These are phyloP conservation scores for Python bivittatus DNA, from an alignment of 2,113 vertebrate genomes.

Conservation along the genomic window DNA sequence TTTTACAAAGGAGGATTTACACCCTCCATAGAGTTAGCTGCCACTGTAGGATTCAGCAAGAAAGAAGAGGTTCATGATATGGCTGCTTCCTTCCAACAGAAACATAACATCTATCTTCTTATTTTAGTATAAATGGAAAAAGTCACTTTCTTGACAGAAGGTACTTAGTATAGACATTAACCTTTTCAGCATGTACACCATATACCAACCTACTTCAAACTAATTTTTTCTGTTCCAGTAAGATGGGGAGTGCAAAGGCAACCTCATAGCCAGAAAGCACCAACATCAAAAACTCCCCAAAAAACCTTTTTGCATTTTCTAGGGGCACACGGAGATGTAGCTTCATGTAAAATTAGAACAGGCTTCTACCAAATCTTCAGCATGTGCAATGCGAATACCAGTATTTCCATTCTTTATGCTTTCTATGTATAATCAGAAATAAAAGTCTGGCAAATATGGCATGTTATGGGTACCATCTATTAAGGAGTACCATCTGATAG, in stretches of 20 bases:
- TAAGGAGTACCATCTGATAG: too few relatives aligned
- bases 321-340: too few relatives aligned
- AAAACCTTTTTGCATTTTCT: too few relatives aligned
- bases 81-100: background rate
- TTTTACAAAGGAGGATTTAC: background rate
- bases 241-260: background rate
- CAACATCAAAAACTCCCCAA: too few relatives aligned
- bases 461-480: too few relatives aligned
- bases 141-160: background rate
- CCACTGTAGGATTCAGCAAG: background rate
- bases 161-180: background rate
- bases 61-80: background rate
- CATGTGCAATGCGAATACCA: too few relatives aligned
- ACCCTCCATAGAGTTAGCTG: background rate
- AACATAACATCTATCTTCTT: background rate
- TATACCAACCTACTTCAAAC: background rate
- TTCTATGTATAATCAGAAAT: too few relatives aligned
- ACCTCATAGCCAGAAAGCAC: background rate
- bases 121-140: conserved; percentile 2
- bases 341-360: too few relatives aligned
- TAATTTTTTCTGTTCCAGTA: background rate
- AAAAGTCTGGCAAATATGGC: too few relatives aligned
- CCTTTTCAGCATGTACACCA: background rate
- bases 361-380: too few relatives aligned
- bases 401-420: too few relatives aligned